Evolutionary conservation across 2,888 invertebrate genomes (phyloP), one percentile per base, ranked within the genome.

Genomic region (Zeuzera pyrina): DNA sequence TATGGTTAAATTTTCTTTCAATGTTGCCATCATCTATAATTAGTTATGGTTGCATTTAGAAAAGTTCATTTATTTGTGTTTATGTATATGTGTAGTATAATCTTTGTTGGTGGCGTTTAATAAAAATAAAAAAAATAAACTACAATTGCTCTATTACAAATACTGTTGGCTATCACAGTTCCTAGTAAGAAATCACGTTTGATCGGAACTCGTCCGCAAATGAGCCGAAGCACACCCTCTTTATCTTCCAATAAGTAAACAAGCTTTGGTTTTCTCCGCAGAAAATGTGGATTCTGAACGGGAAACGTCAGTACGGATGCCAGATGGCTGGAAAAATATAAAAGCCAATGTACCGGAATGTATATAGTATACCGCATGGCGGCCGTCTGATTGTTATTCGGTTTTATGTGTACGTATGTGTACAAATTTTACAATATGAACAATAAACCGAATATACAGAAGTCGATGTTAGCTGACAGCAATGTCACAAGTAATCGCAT

Each of bases 241-340:
- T 77, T 78, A 77, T 78, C 77, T 72, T 63, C 65, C 67, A 74
- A 71, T 74, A 76, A 73, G 67, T 72, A 69, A 73, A 55, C 59
- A 55, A 64, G 61, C 65, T 71, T 69, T 61, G 68, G 58, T 67
- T 69, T 65, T 54, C 56, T 54, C 39, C 34, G 30, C 47, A 51
- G 54, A 54, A 65, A 68, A 68, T 58, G 53, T 53, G 50, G 51
- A 52, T 55, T 53, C 55, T 53, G 59, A 60, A 58, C 55, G 56
- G 52, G 56, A 60, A 67, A 61, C 57, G 52, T 48, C 36, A 54
- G 51, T 57, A 52, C 53, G 52, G 51, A 62, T 64, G 61, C 70
- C 76, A 72, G 72, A 70, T 72, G 79, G 69, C 68, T 64, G 45
- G 65, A 67, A 72, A 68, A 66, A 63, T 70, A 74, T 74, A 73